Conservation (phyloP, 2,797 vertebrate genomes). For the Orientallactaga sibirica region DNA sequence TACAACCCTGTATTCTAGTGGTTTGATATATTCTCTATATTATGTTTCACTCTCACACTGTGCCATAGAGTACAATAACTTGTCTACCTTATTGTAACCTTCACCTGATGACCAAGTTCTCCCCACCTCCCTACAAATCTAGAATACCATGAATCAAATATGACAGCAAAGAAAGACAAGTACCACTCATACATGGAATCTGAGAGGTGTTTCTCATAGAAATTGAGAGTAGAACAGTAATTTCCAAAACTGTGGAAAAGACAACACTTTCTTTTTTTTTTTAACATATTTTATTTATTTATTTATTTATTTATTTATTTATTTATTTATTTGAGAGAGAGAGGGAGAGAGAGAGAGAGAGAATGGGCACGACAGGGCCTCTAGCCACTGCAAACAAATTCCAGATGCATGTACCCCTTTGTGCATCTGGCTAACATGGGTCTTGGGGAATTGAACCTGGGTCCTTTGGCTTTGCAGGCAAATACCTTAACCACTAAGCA, state of each 20-base stretch:
- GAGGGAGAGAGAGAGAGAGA: too few relatives aligned
- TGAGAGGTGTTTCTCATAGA: background rate
- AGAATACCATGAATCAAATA: background rate
- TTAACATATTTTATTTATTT: too few relatives aligned
- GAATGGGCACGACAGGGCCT: too few relatives aligned
- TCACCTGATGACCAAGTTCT: background rate
- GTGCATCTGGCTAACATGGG: too few relatives aligned
- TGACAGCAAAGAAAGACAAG: background rate
- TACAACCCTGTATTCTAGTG: background rate
- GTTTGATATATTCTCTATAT: background rate
- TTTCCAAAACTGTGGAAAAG: background rate
- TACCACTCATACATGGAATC: background rate
- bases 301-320: too few relatives aligned
- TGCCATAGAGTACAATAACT: background rate
- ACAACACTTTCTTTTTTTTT: background rate
- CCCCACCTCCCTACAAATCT: background rate
- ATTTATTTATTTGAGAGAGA: too few relatives aligned
- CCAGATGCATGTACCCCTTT: too few relatives aligned
- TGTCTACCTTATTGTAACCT: too few relatives aligned
- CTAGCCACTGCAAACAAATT: too few relatives aligned
- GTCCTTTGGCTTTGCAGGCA: too few relatives aligned
- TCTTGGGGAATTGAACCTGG: too few relatives aligned
- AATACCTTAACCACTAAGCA: too few relatives aligned
- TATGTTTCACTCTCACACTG: background rate
- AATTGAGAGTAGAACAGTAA: background rate